phyloP scores from a whole-genome alignment of 2,113 vertebrate genomes.

The Orthonyx spaldingii region DNA sequence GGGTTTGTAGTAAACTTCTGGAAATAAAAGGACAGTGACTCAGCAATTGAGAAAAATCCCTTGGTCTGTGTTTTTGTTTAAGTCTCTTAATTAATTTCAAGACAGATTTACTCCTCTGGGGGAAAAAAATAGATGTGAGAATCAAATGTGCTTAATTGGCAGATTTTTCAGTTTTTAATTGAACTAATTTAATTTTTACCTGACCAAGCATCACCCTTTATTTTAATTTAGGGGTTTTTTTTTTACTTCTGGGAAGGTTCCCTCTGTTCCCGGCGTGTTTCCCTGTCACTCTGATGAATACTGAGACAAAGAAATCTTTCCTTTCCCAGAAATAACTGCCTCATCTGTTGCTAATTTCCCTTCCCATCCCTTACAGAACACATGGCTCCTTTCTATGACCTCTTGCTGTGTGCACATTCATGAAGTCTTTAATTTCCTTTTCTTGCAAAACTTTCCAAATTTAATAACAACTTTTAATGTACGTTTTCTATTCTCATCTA shows the following conservation, averaged over 20 bases:
- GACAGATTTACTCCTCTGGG: not conserved
- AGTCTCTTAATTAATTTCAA: not conserved
- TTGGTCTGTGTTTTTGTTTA: not conserved
- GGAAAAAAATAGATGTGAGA: not conserved
- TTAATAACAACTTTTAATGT: not conserved
- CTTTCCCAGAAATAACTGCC: not conserved
- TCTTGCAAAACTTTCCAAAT: not conserved
- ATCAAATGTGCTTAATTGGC: not conserved
- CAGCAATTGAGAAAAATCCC: not conserved
- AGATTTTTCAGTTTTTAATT: not conserved
- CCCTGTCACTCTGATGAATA: not conserved
- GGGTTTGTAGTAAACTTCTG: not conserved
- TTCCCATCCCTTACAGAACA: not conserved
- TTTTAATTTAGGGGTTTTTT: not conserved
- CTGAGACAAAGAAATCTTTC: slow-evolving; percentile 26
- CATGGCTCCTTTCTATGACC: not conserved
- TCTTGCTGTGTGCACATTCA: not conserved
- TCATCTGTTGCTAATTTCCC: slow-evolving; percentile 16
- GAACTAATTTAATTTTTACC: not conserved
- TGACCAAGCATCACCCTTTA: not conserved
- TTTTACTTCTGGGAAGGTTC: not conserved
- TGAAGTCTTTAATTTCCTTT: not conserved
- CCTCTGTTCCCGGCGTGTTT: not conserved
- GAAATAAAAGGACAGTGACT: not conserved
- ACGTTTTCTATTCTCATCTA: not conserved